Percentiles rank a stretch among this genome's conserved stretches.
These are phyloP conservation scores for Vulpes vulpes DNA, from an alignment of 2,113 vertebrate genomes.

Conservation along the genomic window DNA sequence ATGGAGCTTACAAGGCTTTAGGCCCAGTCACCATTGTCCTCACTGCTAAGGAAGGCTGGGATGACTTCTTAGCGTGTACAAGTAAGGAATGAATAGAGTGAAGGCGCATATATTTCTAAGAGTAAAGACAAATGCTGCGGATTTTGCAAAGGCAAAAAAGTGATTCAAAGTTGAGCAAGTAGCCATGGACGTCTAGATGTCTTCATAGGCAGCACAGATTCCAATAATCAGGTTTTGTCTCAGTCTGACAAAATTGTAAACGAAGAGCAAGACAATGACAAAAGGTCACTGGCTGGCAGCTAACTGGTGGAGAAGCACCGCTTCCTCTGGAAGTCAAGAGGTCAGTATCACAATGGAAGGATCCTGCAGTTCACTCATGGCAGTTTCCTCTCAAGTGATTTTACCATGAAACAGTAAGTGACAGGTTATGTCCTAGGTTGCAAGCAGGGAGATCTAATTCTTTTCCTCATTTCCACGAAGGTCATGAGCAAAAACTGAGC, in stretches of 20 bases:
- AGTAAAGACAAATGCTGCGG: neutral
- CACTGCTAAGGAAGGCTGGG: neutral
- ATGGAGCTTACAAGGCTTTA: neutral
- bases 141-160: neutral
- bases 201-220: neutral
- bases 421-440: conserved; percentile 65
- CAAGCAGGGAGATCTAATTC: conserved; percentile 23
- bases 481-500: conserved; percentile 66
- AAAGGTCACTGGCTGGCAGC: neutral
- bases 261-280: conserved; percentile 52
- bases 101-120: neutral
- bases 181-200: neutral
- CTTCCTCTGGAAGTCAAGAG: conserved; percentile 38
- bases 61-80: neutral
- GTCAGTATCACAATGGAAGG: neutral
- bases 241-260: conserved; percentile 70
- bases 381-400: conserved; percentile 44
- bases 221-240: conserved; percentile 62
- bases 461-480: conserved; percentile 75
- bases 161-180: neutral
- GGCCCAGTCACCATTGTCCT: neutral
- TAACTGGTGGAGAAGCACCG: neutral
- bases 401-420: conserved; percentile 26
- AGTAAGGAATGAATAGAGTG: neutral
- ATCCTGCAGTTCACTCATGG: neutral